Percentiles rank a stretch among this genome's conserved stretches.
Evolutionary conservation across 2,888 invertebrate species (phyloP).

Genomic region (Erpobdella octoculata): DNA sequence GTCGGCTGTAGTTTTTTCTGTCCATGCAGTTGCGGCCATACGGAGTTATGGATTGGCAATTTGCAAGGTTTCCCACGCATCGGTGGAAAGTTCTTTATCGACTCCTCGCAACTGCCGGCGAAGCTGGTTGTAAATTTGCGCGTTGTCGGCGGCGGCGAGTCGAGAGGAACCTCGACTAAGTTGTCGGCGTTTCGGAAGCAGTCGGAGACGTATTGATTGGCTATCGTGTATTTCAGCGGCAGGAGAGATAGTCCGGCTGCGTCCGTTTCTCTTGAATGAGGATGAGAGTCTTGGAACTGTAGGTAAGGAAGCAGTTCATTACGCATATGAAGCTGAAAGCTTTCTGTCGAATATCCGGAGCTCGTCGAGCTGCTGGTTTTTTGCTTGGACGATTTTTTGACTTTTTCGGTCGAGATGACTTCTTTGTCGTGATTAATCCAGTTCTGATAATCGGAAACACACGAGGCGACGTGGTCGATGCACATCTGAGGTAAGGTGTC

Average conservation of each 20-base stretch:
- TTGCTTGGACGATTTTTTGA: not conserved
- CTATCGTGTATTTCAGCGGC: constrained; percentile 7
- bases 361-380: constrained; percentile 4
- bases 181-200: not conserved
- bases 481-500: not conserved
- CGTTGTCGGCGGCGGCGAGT: not conserved
- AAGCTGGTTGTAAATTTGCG: not conserved
- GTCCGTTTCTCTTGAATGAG: not conserved
- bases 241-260: not conserved
- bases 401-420: not conserved
- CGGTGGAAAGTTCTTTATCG: not conserved
- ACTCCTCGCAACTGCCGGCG: not conserved
- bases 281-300: not conserved
- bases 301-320: not conserved
- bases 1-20: not conserved
- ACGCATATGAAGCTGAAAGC: not conserved
- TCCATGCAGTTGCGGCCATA: not conserved
- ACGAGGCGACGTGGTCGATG: not conserved
- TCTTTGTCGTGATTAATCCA: not conserved
- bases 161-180: not conserved
- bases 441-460: not conserved
- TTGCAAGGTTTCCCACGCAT: not conserved
- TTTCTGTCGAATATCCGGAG: not conserved
- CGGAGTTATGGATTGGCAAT: not conserved
- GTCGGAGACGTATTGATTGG: not conserved